Evolutionary conservation across 2,797 vertebrate species (phyloP), one percentile per base, ranked within the genome.

Genomic region (Helostoma temminkii): DNA sequence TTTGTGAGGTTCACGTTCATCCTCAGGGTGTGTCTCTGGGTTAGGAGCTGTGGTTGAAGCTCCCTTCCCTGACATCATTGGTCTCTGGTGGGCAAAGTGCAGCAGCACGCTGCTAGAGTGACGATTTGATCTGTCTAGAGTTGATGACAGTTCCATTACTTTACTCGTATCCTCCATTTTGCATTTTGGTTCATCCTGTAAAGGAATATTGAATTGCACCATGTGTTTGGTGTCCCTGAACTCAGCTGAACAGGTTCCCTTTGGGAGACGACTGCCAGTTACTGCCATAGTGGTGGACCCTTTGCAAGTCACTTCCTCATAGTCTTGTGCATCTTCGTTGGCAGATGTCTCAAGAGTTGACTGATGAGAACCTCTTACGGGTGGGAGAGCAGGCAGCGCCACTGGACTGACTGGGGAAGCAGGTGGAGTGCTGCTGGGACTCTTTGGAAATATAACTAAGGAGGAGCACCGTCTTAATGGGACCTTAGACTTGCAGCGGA

Each of bases 391-490:
- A 12, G 93, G 91, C 12, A 91, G 77, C 16, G 94, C 91, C 59
- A 89, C 87, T 6, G 93, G 88, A 77, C 83, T 92, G 42, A 95
- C 92, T 0, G 97, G 97, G 50, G 96, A 97, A 39, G 94, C 88
- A 18, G 97, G 96, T 11, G 96, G 97, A 5, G 96, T 97, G 74
- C 78, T 93, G 30, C 95, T 96, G 67, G 96, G 96, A 78, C 96
- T 99, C 85, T 94, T 93, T 15, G 97, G 96, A 68, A 98, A 98
- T 81, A 99, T 95, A 57, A 99, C 95, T 87, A 99, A 88, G 0
- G 98, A 99, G 0, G 97, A 98, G 85, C 96, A 99, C 19, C 97
- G 96, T 64, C 96, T 95, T 42, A 98, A 86, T 0, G 96, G 96
- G 66, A 93, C 89, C 88, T 92, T 95, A 4, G 91, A 82, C 71